These are phyloP conservation scores for Lanius collurio DNA, from an alignment of 2,113 vertebrate genomes.

Conservation along the genomic window DNA sequence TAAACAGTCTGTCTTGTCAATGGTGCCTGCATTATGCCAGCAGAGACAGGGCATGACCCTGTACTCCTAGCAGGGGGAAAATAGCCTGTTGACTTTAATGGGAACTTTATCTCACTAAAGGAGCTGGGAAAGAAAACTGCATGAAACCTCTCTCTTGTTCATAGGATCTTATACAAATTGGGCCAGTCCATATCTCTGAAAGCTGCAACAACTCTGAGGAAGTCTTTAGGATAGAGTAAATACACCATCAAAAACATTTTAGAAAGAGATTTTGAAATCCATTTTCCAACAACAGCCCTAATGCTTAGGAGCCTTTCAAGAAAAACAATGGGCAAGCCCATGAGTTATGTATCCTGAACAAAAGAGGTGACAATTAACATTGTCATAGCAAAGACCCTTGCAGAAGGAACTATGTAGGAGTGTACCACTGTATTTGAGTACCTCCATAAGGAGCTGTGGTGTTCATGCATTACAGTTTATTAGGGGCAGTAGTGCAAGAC, in stretches of 20 bases:
- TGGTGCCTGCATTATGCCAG: conserved; percentile 63
- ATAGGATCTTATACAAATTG: conserved; percentile 57
- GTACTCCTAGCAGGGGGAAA: not conserved
- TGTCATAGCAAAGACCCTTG: conserved; percentile 19
- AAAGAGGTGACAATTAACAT: conserved; percentile 51
- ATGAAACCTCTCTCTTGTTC: conserved; percentile 47
- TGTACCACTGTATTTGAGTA: conserved; percentile 2
- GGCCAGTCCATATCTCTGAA: conserved; percentile 46
- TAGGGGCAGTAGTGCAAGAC: accelerated
- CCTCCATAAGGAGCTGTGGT: not conserved
- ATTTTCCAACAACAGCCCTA: conserved; percentile 51
- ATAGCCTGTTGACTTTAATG: conserved; percentile 13
- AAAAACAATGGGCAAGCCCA: conserved; percentile 46
- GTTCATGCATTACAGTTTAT: not conserved
- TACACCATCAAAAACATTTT: conserved; percentile 58
- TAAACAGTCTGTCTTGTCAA: conserved; percentile 76
- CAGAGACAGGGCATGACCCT: conserved; percentile 55
- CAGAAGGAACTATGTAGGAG: conserved; percentile 12
- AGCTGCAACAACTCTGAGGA: conserved; percentile 51
- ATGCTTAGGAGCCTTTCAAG: conserved; percentile 42
- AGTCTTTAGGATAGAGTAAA: conserved; percentile 63
- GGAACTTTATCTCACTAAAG: not conserved
- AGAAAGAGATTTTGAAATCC: conserved; percentile 61
- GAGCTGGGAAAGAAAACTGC: not conserved
- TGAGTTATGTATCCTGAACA: conserved; percentile 15